These are phyloP conservation scores for Macrobrachium nipponense DNA, from an alignment of 1,140 invertebrate species.

Conservation along the genomic window DNA sequence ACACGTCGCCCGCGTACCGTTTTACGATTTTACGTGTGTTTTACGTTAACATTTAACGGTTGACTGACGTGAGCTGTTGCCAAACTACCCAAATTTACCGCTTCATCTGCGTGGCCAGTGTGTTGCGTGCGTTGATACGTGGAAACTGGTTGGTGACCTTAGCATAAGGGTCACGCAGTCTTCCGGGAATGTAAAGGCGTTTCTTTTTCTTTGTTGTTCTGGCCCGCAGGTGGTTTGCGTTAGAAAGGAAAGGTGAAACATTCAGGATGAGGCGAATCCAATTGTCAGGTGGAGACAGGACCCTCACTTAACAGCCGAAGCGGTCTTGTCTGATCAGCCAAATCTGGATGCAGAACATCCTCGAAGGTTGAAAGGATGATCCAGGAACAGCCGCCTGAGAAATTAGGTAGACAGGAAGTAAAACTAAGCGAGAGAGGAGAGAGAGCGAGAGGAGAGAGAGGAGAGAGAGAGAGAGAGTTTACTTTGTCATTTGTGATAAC, in stretches of 20 bases:
- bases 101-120: no score
- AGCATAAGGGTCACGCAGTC: background rate
- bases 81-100: no score
- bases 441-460: background rate
- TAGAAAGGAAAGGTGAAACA: conserved; percentile 15
- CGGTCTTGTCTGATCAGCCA: conserved; percentile 55
- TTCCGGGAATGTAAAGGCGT: background rate
- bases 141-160: no score
- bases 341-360: conserved; percentile 42
- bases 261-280: conserved; percentile 43
- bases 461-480: no score
- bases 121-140: no score
- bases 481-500: no score
- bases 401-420: background rate
- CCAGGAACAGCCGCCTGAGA: background rate
- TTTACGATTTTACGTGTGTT: no score
- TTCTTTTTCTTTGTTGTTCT: background rate
- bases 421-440: conserved; percentile 5
- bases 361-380: conserved; percentile 8
- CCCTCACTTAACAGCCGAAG: conserved; percentile 25
- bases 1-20: no score
- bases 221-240: conserved; percentile 34
- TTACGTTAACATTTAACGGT: no score
- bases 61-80: no score
- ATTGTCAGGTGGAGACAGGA: conserved; percentile 45